These are phyloP conservation scores for Eupithecia centaureata DNA, from an alignment of 2,888 invertebrate genomes.

Conservation along the genomic window DNA sequence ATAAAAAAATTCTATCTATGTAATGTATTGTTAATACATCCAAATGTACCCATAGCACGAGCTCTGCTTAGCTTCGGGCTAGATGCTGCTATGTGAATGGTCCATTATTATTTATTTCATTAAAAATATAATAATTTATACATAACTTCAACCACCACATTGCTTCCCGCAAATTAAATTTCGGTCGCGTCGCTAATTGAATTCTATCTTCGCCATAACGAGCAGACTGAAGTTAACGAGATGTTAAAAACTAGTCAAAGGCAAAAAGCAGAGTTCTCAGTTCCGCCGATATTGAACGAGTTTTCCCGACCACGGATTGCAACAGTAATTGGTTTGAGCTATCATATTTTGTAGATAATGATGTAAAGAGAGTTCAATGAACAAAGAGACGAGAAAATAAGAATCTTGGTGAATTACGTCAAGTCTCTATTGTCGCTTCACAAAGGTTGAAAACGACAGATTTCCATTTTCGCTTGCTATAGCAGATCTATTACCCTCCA, in stretches of 20 bases:
- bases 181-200: conserved; percentile 33
- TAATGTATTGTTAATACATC: too few relatives aligned
- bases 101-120: too few relatives aligned
- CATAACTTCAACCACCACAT: neutral
- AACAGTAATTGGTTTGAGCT: conserved; percentile 30
- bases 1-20: too few relatives aligned
- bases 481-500: too few relatives aligned
- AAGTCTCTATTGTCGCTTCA: neutral
- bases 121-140: neutral
- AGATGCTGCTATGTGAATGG: too few relatives aligned
- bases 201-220: conserved; percentile 47
- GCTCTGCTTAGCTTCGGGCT: too few relatives aligned
- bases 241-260: conserved; percentile 53
- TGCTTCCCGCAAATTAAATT: conserved; percentile 19
- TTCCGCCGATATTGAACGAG: conserved; percentile 45
- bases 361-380: neutral
- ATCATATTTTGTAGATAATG: conserved; percentile 12
- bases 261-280: conserved; percentile 49
- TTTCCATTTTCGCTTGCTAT: neutral
- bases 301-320: conserved; percentile 37
- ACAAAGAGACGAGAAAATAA: neutral
- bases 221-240: conserved; percentile 53
- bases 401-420: neutral
- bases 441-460: neutral
- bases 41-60: too few relatives aligned